Evolutionary conservation across 2,888 invertebrate species (phyloP).

Genomic region (Prenolepis imparis): DNA sequence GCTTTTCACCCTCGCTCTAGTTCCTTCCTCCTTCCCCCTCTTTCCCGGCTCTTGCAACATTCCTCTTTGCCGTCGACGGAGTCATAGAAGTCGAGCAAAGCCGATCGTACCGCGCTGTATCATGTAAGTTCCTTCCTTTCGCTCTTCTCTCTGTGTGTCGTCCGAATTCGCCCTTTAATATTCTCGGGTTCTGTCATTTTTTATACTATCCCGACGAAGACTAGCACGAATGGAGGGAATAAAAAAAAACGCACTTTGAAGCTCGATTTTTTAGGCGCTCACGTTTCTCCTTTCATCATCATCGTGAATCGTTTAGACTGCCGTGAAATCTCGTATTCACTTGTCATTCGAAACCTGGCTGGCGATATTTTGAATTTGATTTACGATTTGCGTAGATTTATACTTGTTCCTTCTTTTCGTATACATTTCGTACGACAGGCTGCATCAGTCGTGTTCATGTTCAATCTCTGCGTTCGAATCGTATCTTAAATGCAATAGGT

Average conservation of each 20-base stretch:
- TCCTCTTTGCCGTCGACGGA: conserved; percentile 59
- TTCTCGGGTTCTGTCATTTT: conserved; percentile 30
- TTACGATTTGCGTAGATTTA: background rate
- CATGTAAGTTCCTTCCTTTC: conserved; percentile 24
- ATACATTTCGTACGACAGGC: background rate
- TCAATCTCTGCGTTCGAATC: background rate
- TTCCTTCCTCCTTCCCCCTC: conserved; percentile 5
- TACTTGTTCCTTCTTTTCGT: background rate
- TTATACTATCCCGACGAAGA: background rate
- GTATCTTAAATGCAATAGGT: background rate
- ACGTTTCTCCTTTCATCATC: background rate
- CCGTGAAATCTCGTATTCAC: background rate
- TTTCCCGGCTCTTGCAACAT: conserved; percentile 35
- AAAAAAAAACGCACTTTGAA: background rate
- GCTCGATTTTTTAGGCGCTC: conserved; percentile 17
- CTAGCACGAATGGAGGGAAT: background rate
- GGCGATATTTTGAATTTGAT: background rate
- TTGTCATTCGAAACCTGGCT: background rate
- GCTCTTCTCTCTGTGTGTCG: conserved; percentile 2
- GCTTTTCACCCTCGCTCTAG: background rate
- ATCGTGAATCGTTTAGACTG: background rate
- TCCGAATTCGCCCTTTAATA: conserved; percentile 34
- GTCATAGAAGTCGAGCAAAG: conserved; percentile 55
- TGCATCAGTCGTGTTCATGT: background rate
- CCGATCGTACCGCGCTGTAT: conserved; percentile 37